Percentiles rank a stretch among this genome's conserved stretches.
Conservation (phyloP, 2,888 invertebrate genomes). For the Orthosia gothica region DNA sequence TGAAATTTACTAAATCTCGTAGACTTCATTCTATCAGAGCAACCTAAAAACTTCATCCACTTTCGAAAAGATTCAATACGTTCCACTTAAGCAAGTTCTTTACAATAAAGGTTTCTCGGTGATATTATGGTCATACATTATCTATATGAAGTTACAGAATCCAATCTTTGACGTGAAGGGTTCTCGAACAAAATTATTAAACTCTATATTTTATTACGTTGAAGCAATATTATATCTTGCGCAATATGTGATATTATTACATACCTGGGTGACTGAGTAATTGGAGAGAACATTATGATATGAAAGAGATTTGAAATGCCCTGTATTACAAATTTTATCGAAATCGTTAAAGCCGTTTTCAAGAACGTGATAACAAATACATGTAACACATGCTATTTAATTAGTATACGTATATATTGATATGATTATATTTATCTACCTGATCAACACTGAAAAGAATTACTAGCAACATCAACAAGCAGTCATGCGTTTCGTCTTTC, state of each 20-base stretch:
- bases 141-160: slow-evolving; percentile 54
- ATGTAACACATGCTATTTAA: too few relatives aligned
- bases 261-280: neutral
- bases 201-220: slow-evolving; percentile 39
- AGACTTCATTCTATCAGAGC: neutral
- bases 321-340: too few relatives aligned
- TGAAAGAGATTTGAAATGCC: too few relatives aligned
- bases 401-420: too few relatives aligned
- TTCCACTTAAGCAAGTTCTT: slow-evolving; percentile 5
- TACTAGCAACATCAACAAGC: neutral
- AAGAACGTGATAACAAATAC: too few relatives aligned
- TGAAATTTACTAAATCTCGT: neutral
- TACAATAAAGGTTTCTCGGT: slow-evolving; percentile 13
- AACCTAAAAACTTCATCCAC: slow-evolving; percentile 20
- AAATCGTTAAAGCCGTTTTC: too few relatives aligned
- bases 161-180: slow-evolving; percentile 51
- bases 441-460: neutral
- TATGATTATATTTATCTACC: too few relatives aligned
- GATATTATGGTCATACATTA: slow-evolving; percentile 43
- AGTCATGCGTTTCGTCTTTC: too few relatives aligned
- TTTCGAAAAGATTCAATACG: slow-evolving; percentile 20
- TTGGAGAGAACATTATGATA: too few relatives aligned
- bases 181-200: slow-evolving; percentile 44
- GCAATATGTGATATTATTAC: slow-evolving; percentile 9
- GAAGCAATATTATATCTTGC: slow-evolving; percentile 36